Evolutionary conservation across 2,113 vertebrate species (phyloP), one percentile per base, ranked within the genome.

Genomic region (Bostrychus sinensis): DNA sequence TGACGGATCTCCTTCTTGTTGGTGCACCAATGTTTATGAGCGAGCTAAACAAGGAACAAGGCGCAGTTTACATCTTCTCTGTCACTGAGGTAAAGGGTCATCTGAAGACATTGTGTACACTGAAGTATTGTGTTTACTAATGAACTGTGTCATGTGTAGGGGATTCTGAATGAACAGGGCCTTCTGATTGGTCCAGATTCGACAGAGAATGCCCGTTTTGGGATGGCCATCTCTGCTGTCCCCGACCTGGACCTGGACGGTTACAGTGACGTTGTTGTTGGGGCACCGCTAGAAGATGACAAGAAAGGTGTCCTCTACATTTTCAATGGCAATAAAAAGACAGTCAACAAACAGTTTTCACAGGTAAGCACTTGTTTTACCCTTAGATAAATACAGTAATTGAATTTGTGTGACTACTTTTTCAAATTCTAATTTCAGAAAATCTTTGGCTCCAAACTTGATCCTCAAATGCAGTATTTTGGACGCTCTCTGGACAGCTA

Each of bases 11-110:
- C 10, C 87, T 98, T 3, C 86, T 98, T 76, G 94, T 98, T 3
- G 93, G 94, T 5, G 96, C 96, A 0, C 96, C 96, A 2, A 98
- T 91, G 91, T 96, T 91, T 83, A 98, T 98, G 96, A 96, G 91
- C 39, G 90, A 93, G 34, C 73, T 92, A 45, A 96, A 96, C 85
- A 95, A 89, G 82, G 96, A 98, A 45, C 90, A 94, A 70, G 96
- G 96, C 28, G 91, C 86, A 81, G 96, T 98, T 32, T 95, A 95
- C 50, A 19, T 96, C 59, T 96, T 96, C 83, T 92, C 93, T 2
- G 82, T 96, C 74, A 93, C 86, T 53, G 90, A 93, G 94, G 96
- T 96, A 93, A 65, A 48, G 32, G 17, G 1, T 22, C 17, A 45
- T n/a, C n/a, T n/a, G n/a, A n/a, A n/a, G n/a, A n/a, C n/a, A n/a